These are phyloP conservation scores for Strix aluco DNA, from an alignment of 2,113 vertebrate species.

Conservation along the genomic window DNA sequence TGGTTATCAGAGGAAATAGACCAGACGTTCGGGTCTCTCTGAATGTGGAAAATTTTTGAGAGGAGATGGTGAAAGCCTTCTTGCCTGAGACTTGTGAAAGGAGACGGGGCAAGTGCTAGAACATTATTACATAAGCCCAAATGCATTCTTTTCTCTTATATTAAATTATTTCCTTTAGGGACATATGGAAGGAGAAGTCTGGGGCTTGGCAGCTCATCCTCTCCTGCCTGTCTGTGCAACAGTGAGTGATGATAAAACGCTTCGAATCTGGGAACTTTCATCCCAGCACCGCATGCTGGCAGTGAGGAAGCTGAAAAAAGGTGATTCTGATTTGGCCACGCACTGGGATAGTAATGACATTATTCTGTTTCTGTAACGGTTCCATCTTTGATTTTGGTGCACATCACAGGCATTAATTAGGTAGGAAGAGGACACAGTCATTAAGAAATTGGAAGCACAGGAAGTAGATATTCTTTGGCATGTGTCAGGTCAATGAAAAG, in stretches of 20 bases:
- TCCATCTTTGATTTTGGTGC: background rate
- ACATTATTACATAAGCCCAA: background rate
- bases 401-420: background rate
- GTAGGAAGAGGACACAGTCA: background rate
- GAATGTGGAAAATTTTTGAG: background rate
- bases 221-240: slow-evolving; percentile 94
- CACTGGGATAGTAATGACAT: background rate
- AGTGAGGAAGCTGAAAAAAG: slow-evolving; percentile 97
- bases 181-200: slow-evolving; percentile 97
- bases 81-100: background rate
- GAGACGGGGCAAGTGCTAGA: background rate
- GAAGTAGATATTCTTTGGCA: slow-evolving; percentile 5
- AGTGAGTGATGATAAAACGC: slow-evolving; percentile 94
- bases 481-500: slow-evolving; percentile 11
- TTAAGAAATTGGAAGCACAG: background rate
- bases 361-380: background rate
- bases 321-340: slow-evolving; percentile 51
- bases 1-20: background rate
- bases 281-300: slow-evolving; percentile 97
- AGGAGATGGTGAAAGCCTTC: background rate
- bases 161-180: slow-evolving; percentile 75
- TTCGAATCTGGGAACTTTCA: slow-evolving; percentile 96
- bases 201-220: slow-evolving; percentile 94
- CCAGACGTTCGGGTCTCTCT: background rate
- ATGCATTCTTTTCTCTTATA: background rate